phyloP scores from a whole-genome alignment of 2,113 vertebrate species.

The Aegotheles bennettii region DNA sequence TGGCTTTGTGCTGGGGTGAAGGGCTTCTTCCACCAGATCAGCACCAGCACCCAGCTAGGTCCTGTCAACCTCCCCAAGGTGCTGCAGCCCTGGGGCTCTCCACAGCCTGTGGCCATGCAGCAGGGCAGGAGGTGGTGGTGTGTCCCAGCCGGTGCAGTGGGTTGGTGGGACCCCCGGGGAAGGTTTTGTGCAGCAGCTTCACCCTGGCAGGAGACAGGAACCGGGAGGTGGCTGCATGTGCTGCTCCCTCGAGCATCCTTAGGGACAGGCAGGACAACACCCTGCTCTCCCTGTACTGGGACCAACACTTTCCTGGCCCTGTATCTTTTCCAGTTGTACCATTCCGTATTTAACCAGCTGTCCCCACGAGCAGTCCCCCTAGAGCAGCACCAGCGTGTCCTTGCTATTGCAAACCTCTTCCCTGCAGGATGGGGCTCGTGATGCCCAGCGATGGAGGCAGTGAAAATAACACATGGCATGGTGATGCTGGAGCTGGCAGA shows the following conservation, averaged over 20 bases:
- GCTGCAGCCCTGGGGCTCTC: neutral
- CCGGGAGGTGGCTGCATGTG: neutral
- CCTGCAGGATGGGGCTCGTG: fast-evolving
- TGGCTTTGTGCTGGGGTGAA: neutral
- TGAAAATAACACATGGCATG: neutral
- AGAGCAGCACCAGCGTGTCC: neutral
- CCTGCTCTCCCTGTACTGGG: neutral
- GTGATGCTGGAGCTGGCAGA: neutral
- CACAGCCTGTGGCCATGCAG: fast-evolving
- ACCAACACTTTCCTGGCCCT: neutral
- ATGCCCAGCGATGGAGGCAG: neutral
- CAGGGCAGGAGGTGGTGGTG: neutral
- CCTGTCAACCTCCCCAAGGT: neutral
- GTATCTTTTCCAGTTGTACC: neutral
- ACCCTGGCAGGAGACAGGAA: neutral
- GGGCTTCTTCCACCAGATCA: too few relatives aligned
- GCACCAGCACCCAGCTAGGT: neutral
- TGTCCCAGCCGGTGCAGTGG: neutral
- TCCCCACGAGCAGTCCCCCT: neutral
- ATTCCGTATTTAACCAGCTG: neutral
- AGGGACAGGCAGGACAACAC: neutral
- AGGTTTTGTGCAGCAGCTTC: neutral
- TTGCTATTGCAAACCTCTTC: neutral
- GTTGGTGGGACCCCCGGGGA: neutral
- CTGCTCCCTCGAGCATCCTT: neutral